phyloP scores from a whole-genome alignment of 1,140 invertebrate species.

The Drosophila trapezifrons region DNA sequence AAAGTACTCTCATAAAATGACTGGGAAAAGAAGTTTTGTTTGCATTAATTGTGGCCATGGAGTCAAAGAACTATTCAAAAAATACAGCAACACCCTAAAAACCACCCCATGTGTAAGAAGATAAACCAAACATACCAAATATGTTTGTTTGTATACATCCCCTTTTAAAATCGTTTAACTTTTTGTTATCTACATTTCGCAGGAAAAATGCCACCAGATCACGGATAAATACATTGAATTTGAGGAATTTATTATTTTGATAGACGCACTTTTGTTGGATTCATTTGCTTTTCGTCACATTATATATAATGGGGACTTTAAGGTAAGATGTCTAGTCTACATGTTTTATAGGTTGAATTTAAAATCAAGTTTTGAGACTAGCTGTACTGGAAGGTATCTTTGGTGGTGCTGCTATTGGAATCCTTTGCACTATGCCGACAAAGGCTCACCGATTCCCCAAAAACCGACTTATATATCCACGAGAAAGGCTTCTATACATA shows the following conservation, averaged over 20 bases:
- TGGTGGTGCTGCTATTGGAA: constrained; percentile 86
- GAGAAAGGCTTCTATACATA: constrained; percentile 86
- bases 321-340: constrained; percentile 81
- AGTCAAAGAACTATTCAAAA: constrained; percentile 87
- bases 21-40: constrained; percentile 75
- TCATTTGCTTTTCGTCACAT: constrained; percentile 92
- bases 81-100: constrained; percentile 89
- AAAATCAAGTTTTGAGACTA: constrained; percentile 65
- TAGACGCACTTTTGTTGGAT: constrained; percentile 92
- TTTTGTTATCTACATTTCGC: constrained; percentile 21
- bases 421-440: constrained; percentile 86
- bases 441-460: constrained; percentile 67
- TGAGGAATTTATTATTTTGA: constrained; percentile 92
- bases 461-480: constrained; percentile 84
- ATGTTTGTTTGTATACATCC: too few relatives aligned
- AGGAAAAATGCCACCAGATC: constrained; percentile 89
- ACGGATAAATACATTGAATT: constrained; percentile 96
- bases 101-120: constrained; percentile 89
- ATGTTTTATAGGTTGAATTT: not conserved
- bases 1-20: not conserved
- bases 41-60: constrained; percentile 89
- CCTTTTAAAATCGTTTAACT: not conserved
- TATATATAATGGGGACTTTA: constrained; percentile 90
- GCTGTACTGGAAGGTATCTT: constrained; percentile 87
- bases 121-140: not conserved